Base-by-base conservation (phyloP, 1,140 invertebrate species). In the Papilio glaucus region DNA sequence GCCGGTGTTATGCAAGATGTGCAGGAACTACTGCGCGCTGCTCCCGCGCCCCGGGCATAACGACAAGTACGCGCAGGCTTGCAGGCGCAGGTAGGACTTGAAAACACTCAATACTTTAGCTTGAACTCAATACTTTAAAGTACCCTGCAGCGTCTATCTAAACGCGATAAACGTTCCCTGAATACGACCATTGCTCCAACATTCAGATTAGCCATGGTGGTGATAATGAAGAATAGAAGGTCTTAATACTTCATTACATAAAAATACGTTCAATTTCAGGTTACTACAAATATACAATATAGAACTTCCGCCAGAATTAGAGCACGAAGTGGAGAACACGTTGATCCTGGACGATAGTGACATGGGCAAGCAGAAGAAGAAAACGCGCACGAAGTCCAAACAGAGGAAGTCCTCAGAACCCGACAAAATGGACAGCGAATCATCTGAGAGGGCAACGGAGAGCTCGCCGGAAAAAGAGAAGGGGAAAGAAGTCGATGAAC, bases 1-100 rank as follows among this genome's bases (percentile, higher is more conserved):
- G 37, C 94, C 95, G 0, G 95, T 96, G 76, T 94, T 97, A 10
- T 97, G 97, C 88, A 97, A 97, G 89, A 86, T 96, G 5, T 97
- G 97, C 79, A 95, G 96, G 72, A 96, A 96, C 81, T 97, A 96
- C 86, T 95, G 95, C 68, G 94, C 95, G 60, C 82, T 97, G 21
- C 92, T 96, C 33, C 91, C 96, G 71, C 96, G 96, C 69, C 93
- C 94, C 84, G 94, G 73, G 77, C 93, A 78, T 93, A 95, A 94
- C 74, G 95, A 95, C 69, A 92, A 93, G 13, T 93, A 94, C 12
- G 96, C 96, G 72, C 94, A 94, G 62, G 94, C 94, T 72, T 97
- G 97, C 85, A 93, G 95, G n/a, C 95, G 95, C 81, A 95, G 95
- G 96, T 96, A 79, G 85, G 78, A 82, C 10, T 18, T n/a, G n/a